phyloP scores from a whole-genome alignment of 1,140 invertebrate species.

The Caenorhabditis briggsae region DNA sequence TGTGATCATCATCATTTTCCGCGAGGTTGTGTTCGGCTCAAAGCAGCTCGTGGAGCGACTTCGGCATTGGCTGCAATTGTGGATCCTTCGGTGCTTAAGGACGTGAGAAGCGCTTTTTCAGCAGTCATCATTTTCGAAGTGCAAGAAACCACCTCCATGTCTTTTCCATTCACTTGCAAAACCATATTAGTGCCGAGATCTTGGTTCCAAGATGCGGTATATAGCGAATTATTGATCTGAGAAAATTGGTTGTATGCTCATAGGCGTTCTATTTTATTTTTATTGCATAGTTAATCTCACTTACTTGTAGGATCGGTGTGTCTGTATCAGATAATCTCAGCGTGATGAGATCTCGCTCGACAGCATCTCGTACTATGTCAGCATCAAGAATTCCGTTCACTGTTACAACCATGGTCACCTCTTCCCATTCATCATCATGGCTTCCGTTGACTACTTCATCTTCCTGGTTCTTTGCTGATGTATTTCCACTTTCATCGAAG shows the following conservation, averaged over 20 bases:
- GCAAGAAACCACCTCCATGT: slow-evolving; percentile 49
- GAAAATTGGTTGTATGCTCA: background rate
- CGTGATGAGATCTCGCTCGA: slow-evolving; percentile 27
- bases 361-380: slow-evolving; percentile 49
- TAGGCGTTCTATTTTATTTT: background rate
- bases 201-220: slow-evolving; percentile 50
- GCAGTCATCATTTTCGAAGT: slow-evolving; percentile 41
- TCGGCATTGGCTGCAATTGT: slow-evolving; percentile 26
- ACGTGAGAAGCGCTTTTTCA: slow-evolving; percentile 59
- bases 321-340: slow-evolving; percentile 2
- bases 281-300: background rate
- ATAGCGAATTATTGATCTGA: slow-evolving; percentile 60
- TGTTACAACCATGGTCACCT: slow-evolving; percentile 28
- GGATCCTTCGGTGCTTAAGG: slow-evolving; percentile 22
- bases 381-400: slow-evolving; percentile 60
- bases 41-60: background rate
- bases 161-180: slow-evolving; percentile 26
- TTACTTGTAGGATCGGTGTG: slow-evolving; percentile 47
- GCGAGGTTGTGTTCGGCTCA: slow-evolving; percentile 33
- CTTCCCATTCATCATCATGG: slow-evolving; percentile 59
- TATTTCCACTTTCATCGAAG: background rate
- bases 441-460: slow-evolving; percentile 3
- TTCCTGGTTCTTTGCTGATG: background rate
- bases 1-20: background rate
- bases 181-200: slow-evolving; percentile 54